These are phyloP conservation scores for Neogobius melanostomus DNA, from an alignment of 2,113 vertebrate genomes.

Conservation along the genomic window DNA sequence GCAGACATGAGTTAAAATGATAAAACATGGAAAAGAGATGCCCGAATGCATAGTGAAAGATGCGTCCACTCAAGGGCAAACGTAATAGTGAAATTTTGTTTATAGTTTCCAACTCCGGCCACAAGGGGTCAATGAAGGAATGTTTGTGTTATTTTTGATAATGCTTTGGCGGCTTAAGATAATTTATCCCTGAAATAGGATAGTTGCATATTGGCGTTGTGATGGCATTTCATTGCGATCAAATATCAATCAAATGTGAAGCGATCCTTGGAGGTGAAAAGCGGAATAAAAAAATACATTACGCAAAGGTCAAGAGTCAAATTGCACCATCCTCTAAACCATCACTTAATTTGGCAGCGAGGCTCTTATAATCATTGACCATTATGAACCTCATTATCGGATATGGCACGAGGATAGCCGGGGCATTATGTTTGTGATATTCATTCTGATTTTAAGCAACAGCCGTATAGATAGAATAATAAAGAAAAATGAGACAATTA, in stretches of 20 bases:
- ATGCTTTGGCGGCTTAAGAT: too few species aligned
- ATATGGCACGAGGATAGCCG: slow-evolving; percentile 29
- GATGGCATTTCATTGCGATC: neutral
- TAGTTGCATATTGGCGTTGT: neutral
- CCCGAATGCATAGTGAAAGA: too few species aligned
- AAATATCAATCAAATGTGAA: neutral
- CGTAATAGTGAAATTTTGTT: too few species aligned
- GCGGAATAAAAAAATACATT: neutral
- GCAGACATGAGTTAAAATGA: too few species aligned
- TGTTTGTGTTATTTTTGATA: too few species aligned
- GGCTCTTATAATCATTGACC: slow-evolving; percentile 35
- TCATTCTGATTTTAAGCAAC: slow-evolving; percentile 67
- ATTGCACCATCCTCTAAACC: slow-evolving; percentile 20
- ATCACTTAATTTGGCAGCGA: slow-evolving; percentile 35
- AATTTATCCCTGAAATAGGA: too few species aligned
- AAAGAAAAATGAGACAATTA: slow-evolving; percentile 73
- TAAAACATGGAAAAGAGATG: too few species aligned
- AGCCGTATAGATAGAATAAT: slow-evolving; percentile 66
- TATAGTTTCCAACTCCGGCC: too few species aligned
- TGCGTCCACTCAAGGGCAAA: too few species aligned
- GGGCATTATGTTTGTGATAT: slow-evolving; percentile 56
- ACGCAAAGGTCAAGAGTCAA: slow-evolving; percentile 33
- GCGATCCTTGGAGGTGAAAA: slow-evolving; percentile 1
- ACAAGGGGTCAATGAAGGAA: too few species aligned
- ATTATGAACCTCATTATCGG: slow-evolving; percentile 30